Percentiles rank a stretch among this genome's conserved stretches.
Conservation (phyloP, 2,888 invertebrate genomes). For the Beris chalybata region DNA sequence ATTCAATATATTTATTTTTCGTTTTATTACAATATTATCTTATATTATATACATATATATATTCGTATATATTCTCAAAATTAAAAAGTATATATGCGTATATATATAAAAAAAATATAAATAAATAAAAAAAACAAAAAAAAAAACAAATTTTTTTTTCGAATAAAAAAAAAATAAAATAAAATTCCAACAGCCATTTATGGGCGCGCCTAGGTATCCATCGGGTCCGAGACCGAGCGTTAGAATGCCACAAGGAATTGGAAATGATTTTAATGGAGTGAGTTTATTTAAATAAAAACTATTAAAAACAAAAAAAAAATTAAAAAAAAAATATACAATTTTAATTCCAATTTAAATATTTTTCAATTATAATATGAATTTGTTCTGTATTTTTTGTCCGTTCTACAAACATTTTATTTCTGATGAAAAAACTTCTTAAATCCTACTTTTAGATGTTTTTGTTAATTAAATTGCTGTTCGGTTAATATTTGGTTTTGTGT, state of each 20-base stretch:
- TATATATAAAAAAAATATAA: too few relatives aligned
- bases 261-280: conserved; percentile 93
- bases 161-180: background rate
- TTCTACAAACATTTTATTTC: too few relatives aligned
- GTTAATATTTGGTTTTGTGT: too few relatives aligned
- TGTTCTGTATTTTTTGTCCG: too few relatives aligned
- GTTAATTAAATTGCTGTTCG: too few relatives aligned
- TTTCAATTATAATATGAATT: background rate
- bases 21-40: too few relatives aligned
- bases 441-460: background rate
- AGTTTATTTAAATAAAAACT: conserved; percentile 45
- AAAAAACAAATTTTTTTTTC: background rate
- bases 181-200: conserved; percentile 74
- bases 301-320: conserved; percentile 3
- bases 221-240: conserved; percentile 89
- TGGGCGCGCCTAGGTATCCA: conserved; percentile 95
- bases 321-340: background rate
- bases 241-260: conserved; percentile 87
- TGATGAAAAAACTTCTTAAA: too few relatives aligned
- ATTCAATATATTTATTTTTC: background rate
- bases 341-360: background rate
- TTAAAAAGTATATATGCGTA: too few relatives aligned
- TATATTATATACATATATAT: background rate
- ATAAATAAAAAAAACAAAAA: background rate
- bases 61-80: too few relatives aligned